Evolutionary conservation across 2,797 vertebrate genomes (phyloP).

Genomic region (Enteromius paludinosus): DNA sequence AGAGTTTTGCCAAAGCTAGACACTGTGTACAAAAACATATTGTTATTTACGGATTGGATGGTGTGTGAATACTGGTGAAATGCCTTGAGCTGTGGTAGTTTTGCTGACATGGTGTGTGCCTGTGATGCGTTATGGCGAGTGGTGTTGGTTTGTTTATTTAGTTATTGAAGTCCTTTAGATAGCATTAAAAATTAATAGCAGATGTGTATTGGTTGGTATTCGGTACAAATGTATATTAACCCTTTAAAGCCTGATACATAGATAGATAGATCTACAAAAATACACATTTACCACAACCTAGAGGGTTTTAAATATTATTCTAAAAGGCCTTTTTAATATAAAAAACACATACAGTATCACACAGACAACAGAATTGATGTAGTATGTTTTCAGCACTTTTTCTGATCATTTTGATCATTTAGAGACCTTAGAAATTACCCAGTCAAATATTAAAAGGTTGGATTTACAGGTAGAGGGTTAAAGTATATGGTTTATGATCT

Average conservation of each 20-base stretch:
- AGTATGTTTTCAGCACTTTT: too few species aligned
- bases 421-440: too few species aligned
- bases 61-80: conserved; percentile 23
- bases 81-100: neutral
- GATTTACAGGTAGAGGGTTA: neutral
- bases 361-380: too few species aligned
- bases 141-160: neutral
- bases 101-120: neutral
- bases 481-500: neutral
- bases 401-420: neutral
- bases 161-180: neutral
- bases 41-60: conserved; percentile 42
- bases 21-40: conserved; percentile 1
- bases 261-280: too few species aligned
- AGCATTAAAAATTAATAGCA: neutral
- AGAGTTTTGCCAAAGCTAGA: conserved; percentile 10
- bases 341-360: too few species aligned
- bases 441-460: too few species aligned
- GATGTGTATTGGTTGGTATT: neutral
- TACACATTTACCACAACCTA: too few species aligned
- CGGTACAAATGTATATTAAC: neutral
- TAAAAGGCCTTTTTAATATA: too few species aligned
- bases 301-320: too few species aligned
- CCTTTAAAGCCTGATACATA: neutral
- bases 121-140: neutral